phyloP scores from a whole-genome alignment of 2,113 vertebrate genomes.

The Cygnus atratus region DNA sequence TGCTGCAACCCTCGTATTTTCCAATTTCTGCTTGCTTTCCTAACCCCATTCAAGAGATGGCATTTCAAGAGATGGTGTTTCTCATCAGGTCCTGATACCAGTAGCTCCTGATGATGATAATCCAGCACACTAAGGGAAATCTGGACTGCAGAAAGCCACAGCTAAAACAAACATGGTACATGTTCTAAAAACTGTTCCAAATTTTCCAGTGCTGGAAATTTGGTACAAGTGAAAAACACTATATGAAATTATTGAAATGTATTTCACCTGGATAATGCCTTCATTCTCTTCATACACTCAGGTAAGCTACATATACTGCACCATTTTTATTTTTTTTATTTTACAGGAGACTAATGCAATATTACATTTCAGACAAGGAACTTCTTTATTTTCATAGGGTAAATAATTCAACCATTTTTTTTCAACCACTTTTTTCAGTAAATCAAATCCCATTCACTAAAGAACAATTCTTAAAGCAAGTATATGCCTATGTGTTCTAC shows the following conservation, averaged over 20 bases:
- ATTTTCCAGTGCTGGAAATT: neutral
- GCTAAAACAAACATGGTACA: neutral
- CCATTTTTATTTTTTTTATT: neutral
- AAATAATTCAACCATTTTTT: neutral
- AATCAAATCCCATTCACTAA: neutral
- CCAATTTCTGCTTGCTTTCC: neutral
- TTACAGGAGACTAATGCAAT: neutral
- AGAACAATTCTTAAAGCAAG: constrained; percentile 46
- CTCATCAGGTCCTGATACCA: neutral
- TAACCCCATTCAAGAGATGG: neutral
- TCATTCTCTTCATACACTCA: neutral
- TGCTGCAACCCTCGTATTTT: neutral
- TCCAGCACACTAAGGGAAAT: neutral
- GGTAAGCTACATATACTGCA: neutral
- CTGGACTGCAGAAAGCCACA: neutral
- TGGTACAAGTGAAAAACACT: neutral
- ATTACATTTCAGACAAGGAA: constrained; percentile 36
- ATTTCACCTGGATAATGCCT: neutral
- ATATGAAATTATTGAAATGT: neutral
- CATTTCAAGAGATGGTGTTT: neutral
- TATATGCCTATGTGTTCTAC: neutral
- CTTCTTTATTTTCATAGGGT: neutral
- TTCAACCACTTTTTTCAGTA: constrained; percentile 26
- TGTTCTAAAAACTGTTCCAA: neutral
- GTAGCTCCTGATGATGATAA: neutral